Conservation (phyloP, 2,113 vertebrate species). For the Eurystomus gularis region DNA sequence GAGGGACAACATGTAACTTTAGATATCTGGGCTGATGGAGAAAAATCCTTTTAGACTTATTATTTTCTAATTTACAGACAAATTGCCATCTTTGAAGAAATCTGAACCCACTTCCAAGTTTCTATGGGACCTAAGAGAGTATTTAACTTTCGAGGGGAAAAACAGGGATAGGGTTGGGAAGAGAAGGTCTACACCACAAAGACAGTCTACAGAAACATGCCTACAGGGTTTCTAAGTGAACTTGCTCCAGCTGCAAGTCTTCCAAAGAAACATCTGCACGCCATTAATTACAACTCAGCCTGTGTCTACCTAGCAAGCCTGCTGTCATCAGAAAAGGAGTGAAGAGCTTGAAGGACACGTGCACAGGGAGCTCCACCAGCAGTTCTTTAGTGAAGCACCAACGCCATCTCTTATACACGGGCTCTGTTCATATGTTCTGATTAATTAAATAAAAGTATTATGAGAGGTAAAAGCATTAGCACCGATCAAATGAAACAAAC, state of each 20-base stretch:
- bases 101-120: neutral
- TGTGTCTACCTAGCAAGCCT: neutral
- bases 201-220: no score
- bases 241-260: no score
- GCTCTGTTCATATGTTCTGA: rapidly evolving
- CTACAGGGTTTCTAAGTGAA: no score
- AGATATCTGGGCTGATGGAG: neutral
- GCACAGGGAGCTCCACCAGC: neutral
- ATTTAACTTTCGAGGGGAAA: neutral
- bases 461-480: neutral
- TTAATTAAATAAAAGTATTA: neutral
- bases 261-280: no score
- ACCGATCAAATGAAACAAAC: neutral
- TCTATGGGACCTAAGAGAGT: neutral
- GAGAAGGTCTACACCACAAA: no score
- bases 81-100: neutral
- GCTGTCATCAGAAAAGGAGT: neutral
- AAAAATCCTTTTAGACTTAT: neutral
- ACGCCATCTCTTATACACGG: neutral
- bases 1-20: neutral
- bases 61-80: neutral
- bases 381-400: rapidly evolving
- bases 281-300: neutral
- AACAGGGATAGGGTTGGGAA: neutral
- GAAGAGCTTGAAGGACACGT: neutral